A percentile compares a stretch with the other conserved stretches of the same genome.
These are phyloP conservation scores for Hyposoter didymator DNA, from an alignment of 2,888 invertebrate genomes.

Conservation along the genomic window DNA sequence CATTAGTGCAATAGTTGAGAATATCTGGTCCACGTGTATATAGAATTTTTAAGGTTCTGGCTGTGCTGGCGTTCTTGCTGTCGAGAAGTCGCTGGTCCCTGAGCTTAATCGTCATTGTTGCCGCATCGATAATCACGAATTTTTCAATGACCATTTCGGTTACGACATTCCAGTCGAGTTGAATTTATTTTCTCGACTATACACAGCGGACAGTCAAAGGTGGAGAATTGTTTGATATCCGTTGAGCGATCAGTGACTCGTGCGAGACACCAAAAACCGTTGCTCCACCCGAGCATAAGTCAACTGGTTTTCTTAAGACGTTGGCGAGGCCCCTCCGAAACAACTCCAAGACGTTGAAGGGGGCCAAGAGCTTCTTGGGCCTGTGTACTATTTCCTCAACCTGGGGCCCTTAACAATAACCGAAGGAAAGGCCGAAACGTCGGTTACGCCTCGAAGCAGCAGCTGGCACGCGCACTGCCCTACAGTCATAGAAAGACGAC, in stretches of 20 bases:
- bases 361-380: conserved; percentile 70
- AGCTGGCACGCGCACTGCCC: conserved; percentile 83
- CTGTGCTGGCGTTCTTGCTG: conserved; percentile 21
- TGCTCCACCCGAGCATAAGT: conserved; percentile 70
- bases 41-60: conserved; percentile 1
- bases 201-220: not conserved
- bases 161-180: not conserved
- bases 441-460: conserved; percentile 83
- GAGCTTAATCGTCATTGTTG: conserved; percentile 23
- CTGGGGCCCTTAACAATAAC: conserved; percentile 76
- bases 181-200: conserved; percentile 2
- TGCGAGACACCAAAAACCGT: conserved; percentile 74
- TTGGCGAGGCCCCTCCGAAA: conserved; percentile 67
- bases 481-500: conserved; percentile 71
- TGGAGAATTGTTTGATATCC: conserved; percentile 43
- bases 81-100: conserved; percentile 44
- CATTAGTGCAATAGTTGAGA: conserved; percentile 12
- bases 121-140: conserved; percentile 25
- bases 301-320: conserved; percentile 79
- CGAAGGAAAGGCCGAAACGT: conserved; percentile 83
- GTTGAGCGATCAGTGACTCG: conserved; percentile 64
- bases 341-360: conserved; percentile 68
- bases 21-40: conserved; percentile 3
- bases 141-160: conserved; percentile 43
- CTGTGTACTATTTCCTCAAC: conserved; percentile 58